phyloP scores from a whole-genome alignment of 1,140 invertebrate species.

The Lerema accius region DNA sequence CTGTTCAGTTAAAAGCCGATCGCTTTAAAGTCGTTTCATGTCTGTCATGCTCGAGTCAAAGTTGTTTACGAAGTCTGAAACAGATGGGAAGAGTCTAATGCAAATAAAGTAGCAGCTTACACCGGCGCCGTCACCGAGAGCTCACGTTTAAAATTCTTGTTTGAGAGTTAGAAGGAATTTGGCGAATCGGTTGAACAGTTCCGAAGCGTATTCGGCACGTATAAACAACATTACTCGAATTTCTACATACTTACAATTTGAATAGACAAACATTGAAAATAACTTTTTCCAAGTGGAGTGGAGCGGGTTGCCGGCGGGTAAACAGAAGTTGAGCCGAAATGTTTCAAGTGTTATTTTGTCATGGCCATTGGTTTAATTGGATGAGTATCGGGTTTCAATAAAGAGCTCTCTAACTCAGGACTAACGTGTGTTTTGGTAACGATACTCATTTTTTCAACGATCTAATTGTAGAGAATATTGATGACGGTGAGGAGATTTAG shows the following conservation, averaged over 20 bases:
- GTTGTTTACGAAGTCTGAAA: conserved; percentile 25
- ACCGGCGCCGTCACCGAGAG: conserved; percentile 5
- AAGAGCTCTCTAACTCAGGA: too few species aligned
- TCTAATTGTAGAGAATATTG: too few species aligned
- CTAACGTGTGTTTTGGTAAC: too few species aligned
- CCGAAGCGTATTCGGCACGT: conserved; percentile 14
- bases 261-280: conserved; percentile 11
- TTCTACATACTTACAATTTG: conserved; percentile 11
- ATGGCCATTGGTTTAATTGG: conserved; percentile 5
- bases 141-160: conserved; percentile 27
- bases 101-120: conserved; percentile 22
- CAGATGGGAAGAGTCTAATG: conserved; percentile 19
- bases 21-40: conserved; percentile 24
- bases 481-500: too few species aligned
- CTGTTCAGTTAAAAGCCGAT: conserved; percentile 17
- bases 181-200: conserved; percentile 25
- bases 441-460: too few species aligned
- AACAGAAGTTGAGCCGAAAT: conserved; percentile 1
- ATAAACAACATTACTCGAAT: conserved; percentile 27
- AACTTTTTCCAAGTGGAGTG: conserved; percentile 8
- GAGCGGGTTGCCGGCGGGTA: background rate
- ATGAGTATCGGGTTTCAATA: background rate
- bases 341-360: conserved; percentile 1
- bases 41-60: conserved; percentile 22
- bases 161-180: conserved; percentile 26